Base-by-base conservation (phyloP, 2,888 invertebrate genomes). In the Cataglyphis rosenhaueri region DNA sequence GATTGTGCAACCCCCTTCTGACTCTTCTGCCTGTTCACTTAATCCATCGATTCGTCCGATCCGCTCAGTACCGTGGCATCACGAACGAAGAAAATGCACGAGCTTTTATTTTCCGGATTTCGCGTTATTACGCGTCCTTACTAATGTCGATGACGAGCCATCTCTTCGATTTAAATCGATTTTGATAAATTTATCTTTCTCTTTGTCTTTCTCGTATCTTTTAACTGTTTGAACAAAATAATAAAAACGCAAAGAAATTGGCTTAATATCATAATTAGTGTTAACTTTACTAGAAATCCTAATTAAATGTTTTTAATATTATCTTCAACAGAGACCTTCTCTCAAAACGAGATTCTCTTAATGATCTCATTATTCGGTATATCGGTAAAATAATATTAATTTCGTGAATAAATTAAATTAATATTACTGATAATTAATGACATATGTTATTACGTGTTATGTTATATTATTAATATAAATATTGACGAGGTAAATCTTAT, bases 81-180 rank as follows among this genome's bases (percentile, higher is more conserved):
- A 52, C 35, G 64, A 55, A 61, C 71, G 66, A 78, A 81, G 65
- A 65, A 71, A 83, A 83, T 62, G 82, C 79, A 55, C 83, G 62
- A n/a, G 59, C 74, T 76, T 85, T 81, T 83, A 83, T 83, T 85
- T 85, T 52, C 70, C 66, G 78, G 86, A 83, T 83, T 85, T 81
- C 75, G 18, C 75, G 78, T 84, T 83, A 79, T 86, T 86, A 79
- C 78, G 81, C 74, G 44, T 71, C 84, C 62, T 21, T 73, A 66
- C 44, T 44, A 44, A 44, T 25, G 35, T 48, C 44, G 70, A 44
- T n/a, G 59, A 61, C 78, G 35, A 44, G 10, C n/a, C 44, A 15
- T 41, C 21, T 41, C 29, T 12, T 44, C 66, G 66, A 44, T 78
- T 18, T 35, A 57, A 32, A 79, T 68, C 78, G 44, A 32, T 70